Base-by-base conservation (phyloP, 2,113 vertebrate genomes). In the Dipodomys ordii region DNA sequence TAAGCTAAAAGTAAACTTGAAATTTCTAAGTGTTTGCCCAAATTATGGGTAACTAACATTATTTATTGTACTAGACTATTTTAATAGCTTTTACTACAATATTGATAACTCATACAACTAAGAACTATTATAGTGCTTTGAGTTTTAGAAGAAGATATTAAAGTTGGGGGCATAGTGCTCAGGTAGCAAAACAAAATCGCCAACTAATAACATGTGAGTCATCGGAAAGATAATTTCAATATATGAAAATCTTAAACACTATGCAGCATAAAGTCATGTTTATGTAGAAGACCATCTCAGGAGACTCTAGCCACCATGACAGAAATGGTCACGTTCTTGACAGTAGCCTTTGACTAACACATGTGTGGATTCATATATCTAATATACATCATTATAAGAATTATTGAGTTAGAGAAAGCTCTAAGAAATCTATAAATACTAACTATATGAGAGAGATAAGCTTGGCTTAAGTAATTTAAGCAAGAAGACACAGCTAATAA, bases 401-500 rank as follows among this genome's bases (percentile, higher is more conserved):
- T 28, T 69, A 6, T 22, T 82, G 62, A 81, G 6, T 30, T 35
- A 78, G 39, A 19, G 30, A 85, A 30, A 39, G 7, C 82, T n/a
- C n/a, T n/a, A n/a, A n/a, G n/a, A n/a, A n/a, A n/a, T 87, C 86
- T 83, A 25, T 49, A 92, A 67, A 89, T 86, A 77, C 57, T 83
- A 73, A 72, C 11, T 64, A 1, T 44, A 60, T 53, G 16, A 91
- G n/a, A 60, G 46, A 79, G 22, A 46, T 65, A 83, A 30, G 20
- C 39, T 67, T 79, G 35, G 78, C 53, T 81, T 94, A 93, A 94
- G 46, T 79, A 90, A 92, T 60, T 83, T 76, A n/a, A 28, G 64
- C 20, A 73, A 87, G 25, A 44, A 88, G 74, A 87, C 1, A 57
- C 2, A 82, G 25, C 23, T 73, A 76, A 76, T 46, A 78, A 95